phyloP scores from a whole-genome alignment of 2,888 invertebrate species.

The Phyto melanocephala region DNA sequence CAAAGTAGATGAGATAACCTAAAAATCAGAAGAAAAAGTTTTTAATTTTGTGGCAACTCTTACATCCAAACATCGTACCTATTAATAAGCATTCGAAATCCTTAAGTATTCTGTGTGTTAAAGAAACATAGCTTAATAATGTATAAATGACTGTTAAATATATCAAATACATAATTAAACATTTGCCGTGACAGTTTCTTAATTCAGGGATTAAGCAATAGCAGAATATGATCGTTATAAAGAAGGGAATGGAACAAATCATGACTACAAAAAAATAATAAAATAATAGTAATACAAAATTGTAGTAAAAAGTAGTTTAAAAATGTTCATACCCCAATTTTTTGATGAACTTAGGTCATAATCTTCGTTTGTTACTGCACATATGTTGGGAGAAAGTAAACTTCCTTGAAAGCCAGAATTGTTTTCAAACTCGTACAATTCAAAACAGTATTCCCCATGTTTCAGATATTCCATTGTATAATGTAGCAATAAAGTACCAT shows the following conservation, averaged over 20 bases:
- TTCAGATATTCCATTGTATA: background rate
- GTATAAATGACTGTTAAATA: background rate
- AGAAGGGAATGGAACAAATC: background rate
- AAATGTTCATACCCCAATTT: conserved; percentile 16
- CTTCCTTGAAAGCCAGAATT: background rate
- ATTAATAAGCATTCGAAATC: background rate
- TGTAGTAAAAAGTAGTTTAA: no score
- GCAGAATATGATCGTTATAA: background rate
- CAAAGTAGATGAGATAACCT: conserved; percentile 16
- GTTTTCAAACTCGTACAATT: background rate
- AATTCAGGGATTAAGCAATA: background rate
- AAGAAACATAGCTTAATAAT: background rate
- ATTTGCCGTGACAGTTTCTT: background rate
- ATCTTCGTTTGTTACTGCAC: background rate
- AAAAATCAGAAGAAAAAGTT: background rate
- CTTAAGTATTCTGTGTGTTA: background rate
- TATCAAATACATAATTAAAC: conserved; percentile 21
- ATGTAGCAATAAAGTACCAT: background rate
- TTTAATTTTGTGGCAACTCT: background rate
- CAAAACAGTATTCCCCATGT: background rate
- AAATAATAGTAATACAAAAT: no score
- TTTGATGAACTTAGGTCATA: background rate
- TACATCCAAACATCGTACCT: background rate
- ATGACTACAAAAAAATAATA: background rate
- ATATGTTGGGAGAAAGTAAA: background rate